These are phyloP conservation scores for Calliphora vomitoria DNA, from an alignment of 2,888 invertebrate species.

Conservation along the genomic window DNA sequence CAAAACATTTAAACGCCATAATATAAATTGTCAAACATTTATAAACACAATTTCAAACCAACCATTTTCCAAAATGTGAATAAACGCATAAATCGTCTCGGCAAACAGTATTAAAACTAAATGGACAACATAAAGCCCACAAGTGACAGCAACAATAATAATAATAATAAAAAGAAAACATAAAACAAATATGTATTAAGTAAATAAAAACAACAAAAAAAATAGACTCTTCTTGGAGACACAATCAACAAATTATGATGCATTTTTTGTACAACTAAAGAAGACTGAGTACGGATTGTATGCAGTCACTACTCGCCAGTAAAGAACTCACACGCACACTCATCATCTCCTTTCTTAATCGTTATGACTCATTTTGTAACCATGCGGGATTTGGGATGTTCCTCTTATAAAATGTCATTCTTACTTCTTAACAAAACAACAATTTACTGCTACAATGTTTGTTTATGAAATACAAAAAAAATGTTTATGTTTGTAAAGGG, in stretches of 20 bases:
- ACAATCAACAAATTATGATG: conserved; percentile 16
- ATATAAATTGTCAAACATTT: no score
- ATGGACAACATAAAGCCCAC: conserved; percentile 69
- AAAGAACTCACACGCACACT: neutral
- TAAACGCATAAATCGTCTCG: conserved; percentile 71
- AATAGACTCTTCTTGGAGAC: conserved; percentile 4
- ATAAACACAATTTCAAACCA: neutral
- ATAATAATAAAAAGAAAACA: conserved; percentile 20
- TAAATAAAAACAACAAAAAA: conserved; percentile 37
- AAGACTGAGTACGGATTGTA: neutral
- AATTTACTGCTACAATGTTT: conserved; percentile 39
- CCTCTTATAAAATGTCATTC: conserved; percentile 13
- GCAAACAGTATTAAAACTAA: conserved; percentile 64
- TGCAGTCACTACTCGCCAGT: neutral
- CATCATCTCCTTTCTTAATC: conserved; percentile 5
- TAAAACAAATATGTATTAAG: conserved; percentile 42
- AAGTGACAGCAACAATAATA: conserved; percentile 41
- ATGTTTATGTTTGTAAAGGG: conserved; percentile 48
- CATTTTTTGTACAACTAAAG: conserved; percentile 25
- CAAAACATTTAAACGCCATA: no score
- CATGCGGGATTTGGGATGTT: conserved; percentile 56
- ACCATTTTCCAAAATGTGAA: conserved; percentile 60
- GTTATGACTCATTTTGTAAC: conserved; percentile 58
- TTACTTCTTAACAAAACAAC: neutral
- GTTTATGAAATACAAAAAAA: conserved; percentile 40